Evolutionary conservation across 2,797 vertebrate genomes (phyloP).

Genomic region (Staurois parvus): DNA sequence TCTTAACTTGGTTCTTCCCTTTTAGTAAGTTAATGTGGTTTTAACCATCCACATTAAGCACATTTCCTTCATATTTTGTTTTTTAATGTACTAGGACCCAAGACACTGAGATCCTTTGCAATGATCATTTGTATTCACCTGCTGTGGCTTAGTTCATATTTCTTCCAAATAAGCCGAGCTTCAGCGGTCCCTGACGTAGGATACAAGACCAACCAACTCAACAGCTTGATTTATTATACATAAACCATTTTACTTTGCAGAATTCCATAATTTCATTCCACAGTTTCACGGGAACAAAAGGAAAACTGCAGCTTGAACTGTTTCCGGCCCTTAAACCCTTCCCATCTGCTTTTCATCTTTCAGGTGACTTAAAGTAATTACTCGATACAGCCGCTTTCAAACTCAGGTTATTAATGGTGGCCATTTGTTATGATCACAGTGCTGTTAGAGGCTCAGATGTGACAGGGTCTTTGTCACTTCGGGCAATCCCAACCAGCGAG

Average conservation of each 20-base stretch:
- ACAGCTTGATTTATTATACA: background rate
- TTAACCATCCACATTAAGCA: too few relatives aligned
- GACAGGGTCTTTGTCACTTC: conserved; percentile 60
- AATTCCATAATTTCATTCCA: conserved; percentile 20
- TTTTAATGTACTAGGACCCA: too few relatives aligned
- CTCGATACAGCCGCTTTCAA: conserved; percentile 50
- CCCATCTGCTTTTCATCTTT: conserved; percentile 49
- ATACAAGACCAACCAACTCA: background rate
- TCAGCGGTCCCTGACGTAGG: background rate
- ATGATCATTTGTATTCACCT: background rate
- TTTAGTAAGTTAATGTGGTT: too few relatives aligned
- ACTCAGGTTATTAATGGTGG: conserved; percentile 55
- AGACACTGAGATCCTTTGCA: background rate
- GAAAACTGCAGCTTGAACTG: conserved; percentile 28
- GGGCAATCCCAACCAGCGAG: conserved; percentile 56
- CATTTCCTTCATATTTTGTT: too few relatives aligned
- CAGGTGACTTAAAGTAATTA: conserved; percentile 59
- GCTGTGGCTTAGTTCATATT: background rate
- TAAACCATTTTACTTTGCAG: background rate
- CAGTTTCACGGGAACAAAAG: conserved; percentile 24
- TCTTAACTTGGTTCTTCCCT: too few relatives aligned
- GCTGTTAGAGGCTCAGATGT: conserved; percentile 51
- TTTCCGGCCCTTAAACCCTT: conserved; percentile 48
- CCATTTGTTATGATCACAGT: conserved; percentile 59
- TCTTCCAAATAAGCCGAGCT: background rate